A percentile compares a stretch with the other conserved stretches of the same genome.
These are phyloP conservation scores for Pygocentrus nattereri DNA, from an alignment of 2,797 vertebrate species.

Conservation along the genomic window DNA sequence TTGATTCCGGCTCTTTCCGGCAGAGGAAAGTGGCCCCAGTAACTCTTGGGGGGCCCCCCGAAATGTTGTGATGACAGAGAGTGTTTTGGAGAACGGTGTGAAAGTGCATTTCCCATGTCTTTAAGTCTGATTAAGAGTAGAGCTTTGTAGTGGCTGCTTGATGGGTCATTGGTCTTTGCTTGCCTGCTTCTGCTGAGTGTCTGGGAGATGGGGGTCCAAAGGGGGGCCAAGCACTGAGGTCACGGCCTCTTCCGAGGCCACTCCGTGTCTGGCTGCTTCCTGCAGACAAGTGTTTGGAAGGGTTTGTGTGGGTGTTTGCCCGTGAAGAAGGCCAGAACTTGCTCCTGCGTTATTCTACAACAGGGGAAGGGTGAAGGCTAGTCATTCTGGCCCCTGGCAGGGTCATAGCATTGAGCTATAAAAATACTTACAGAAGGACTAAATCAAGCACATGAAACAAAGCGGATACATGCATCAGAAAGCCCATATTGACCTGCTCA, in stretches of 20 bases:
- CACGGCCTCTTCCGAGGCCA: slow-evolving; percentile 22
- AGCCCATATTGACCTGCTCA: slow-evolving; percentile 13
- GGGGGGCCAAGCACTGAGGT: slow-evolving; percentile 32
- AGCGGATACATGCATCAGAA: slow-evolving; percentile 15
- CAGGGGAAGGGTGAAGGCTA: slow-evolving; percentile 50
- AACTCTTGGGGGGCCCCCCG: slow-evolving; percentile 16
- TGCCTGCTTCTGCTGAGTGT: slow-evolving; percentile 47
- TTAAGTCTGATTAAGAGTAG: slow-evolving; percentile 25
- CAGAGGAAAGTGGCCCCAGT: slow-evolving; percentile 16
- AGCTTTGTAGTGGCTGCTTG: slow-evolving; percentile 31
- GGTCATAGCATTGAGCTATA: slow-evolving; percentile 19
- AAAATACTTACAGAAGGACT: slow-evolving; percentile 26
- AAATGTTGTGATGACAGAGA: slow-evolving; percentile 30
- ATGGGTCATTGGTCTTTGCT: slow-evolving; percentile 27
- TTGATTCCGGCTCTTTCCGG: slow-evolving; percentile 23
- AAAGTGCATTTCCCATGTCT: slow-evolving; percentile 42
- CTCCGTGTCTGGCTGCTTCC: slow-evolving; percentile 46
- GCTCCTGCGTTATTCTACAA: slow-evolving; percentile 36
- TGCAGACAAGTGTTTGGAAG: slow-evolving; percentile 57
- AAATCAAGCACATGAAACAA: slow-evolving; percentile 21
- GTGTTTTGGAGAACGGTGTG: slow-evolving; percentile 23
- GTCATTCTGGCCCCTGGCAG: slow-evolving; percentile 34
- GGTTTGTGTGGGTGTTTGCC: slow-evolving; percentile 45
- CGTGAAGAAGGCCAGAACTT: slow-evolving; percentile 59
- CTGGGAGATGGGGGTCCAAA: slow-evolving; percentile 36